Evolutionary conservation across 1,140 invertebrate genomes (phyloP).

Genomic region (Hycleus phaleratus): DNA sequence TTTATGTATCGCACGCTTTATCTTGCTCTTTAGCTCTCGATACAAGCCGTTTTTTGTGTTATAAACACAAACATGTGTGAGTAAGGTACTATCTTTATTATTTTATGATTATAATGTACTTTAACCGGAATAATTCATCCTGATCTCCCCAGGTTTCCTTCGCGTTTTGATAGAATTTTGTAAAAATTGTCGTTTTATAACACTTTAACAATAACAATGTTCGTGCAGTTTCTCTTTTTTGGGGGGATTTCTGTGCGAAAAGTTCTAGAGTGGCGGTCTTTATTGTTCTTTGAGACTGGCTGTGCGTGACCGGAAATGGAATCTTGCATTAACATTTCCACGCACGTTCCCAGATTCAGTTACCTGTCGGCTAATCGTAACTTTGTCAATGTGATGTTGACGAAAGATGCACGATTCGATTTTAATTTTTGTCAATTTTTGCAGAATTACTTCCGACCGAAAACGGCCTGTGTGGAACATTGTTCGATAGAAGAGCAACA

Average conservation of each 20-base stretch:
- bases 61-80: slow-evolving; percentile 2
- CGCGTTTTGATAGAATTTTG: no score
- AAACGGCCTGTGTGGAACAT: slow-evolving; percentile 4
- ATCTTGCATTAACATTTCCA: neutral
- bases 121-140: slow-evolving; percentile 25
- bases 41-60: slow-evolving; percentile 25
- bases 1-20: slow-evolving; percentile 30
- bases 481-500: slow-evolving; percentile 19
- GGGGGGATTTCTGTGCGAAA: neutral
- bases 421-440: slow-evolving; percentile 12
- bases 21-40: slow-evolving; percentile 27
- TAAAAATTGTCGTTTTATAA: neutral
- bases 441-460: slow-evolving; percentile 28
- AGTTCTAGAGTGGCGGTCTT: neutral
- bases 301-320: slow-evolving; percentile 11
- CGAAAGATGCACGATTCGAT: neutral
- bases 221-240: neutral
- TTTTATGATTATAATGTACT: slow-evolving; percentile 37
- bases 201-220: neutral
- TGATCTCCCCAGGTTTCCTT: neutral
- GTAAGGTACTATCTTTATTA: slow-evolving; percentile 34
- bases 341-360: neutral
- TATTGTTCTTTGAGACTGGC: slow-evolving; percentile 11
- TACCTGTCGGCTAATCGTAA: neutral
- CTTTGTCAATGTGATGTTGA: neutral